phyloP scores from a whole-genome alignment of 2,888 invertebrate genomes.

The Nezara viridula region DNA sequence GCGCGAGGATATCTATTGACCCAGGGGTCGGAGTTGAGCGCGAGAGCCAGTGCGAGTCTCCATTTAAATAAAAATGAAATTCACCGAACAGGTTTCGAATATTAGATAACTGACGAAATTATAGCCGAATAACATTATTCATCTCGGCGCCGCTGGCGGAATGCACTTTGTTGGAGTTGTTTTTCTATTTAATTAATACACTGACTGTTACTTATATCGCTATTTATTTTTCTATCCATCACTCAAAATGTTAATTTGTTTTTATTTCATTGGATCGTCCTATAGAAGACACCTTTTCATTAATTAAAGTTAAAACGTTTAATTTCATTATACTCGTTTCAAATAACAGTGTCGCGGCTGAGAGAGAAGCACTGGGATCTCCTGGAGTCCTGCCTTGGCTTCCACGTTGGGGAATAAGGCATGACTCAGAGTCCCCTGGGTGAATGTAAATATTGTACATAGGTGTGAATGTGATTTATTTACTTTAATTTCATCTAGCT shows the following conservation, averaged over 20 bases:
- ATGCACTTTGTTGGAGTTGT: neutral
- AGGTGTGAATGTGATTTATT: too few species aligned
- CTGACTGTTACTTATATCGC: neutral
- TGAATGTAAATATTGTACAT: too few species aligned
- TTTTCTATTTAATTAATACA: neutral
- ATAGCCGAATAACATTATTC: neutral
- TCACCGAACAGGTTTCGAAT: neutral
- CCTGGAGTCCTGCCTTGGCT: too few species aligned
- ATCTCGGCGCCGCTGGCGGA: neutral
- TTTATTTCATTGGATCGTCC: neutral
- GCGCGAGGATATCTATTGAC: constrained; percentile 2
- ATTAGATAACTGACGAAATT: constrained; percentile 22
- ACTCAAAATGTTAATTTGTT: neutral
- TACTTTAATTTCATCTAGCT: too few species aligned
- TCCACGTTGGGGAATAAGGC: too few species aligned
- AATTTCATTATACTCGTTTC: too few species aligned
- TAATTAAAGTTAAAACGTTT: too few species aligned
- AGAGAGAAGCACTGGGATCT: too few species aligned
- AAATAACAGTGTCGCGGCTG: too few species aligned
- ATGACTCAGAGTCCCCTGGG: too few species aligned
- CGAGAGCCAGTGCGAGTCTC: neutral
- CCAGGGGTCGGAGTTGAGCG: constrained; percentile 9
- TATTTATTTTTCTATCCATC: neutral
- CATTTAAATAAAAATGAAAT: constrained; percentile 21
- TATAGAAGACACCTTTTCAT: neutral